phyloP scores from a whole-genome alignment of 2,888 invertebrate species.

The Xestobium rufovillosum region DNA sequence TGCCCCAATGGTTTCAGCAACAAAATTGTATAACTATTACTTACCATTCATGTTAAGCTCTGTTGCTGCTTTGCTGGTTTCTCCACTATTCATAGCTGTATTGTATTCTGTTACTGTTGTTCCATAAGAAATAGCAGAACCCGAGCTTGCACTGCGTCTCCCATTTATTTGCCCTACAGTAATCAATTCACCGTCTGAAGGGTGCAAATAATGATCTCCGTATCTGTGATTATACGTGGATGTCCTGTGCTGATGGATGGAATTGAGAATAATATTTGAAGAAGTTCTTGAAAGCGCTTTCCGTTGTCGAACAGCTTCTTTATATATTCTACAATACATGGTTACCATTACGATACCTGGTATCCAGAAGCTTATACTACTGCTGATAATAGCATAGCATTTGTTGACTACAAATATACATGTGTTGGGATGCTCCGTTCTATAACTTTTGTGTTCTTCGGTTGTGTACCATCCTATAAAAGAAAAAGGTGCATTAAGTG shows the following conservation, averaged over 20 bases:
- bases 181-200: constrained; percentile 51
- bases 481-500: too few species aligned
- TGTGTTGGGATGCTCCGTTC: constrained; percentile 59
- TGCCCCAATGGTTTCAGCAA: too few species aligned
- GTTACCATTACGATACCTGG: constrained; percentile 87
- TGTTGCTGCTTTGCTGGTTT: constrained; percentile 56
- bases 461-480: constrained; percentile 77
- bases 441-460: constrained; percentile 49
- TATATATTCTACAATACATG: constrained; percentile 80
- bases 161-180: constrained; percentile 50
- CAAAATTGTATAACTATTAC: too few species aligned
- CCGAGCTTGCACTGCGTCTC: constrained; percentile 54
- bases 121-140: constrained; percentile 45
- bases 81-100: constrained; percentile 41
- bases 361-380: constrained; percentile 89
- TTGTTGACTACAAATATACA: constrained; percentile 82
- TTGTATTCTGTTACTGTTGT: constrained; percentile 44
- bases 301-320: constrained; percentile 75
- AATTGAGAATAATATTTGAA: constrained; percentile 76
- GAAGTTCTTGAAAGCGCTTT: constrained; percentile 79
- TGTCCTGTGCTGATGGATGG: constrained; percentile 73
- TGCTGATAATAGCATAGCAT: constrained; percentile 81
- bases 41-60: constrained; percentile 66
- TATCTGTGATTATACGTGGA: constrained; percentile 42
- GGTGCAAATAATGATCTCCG: constrained; percentile 51